Evolutionary conservation across 1,140 invertebrate species (phyloP).

Genomic region (Neotoxoptera formosana): DNA sequence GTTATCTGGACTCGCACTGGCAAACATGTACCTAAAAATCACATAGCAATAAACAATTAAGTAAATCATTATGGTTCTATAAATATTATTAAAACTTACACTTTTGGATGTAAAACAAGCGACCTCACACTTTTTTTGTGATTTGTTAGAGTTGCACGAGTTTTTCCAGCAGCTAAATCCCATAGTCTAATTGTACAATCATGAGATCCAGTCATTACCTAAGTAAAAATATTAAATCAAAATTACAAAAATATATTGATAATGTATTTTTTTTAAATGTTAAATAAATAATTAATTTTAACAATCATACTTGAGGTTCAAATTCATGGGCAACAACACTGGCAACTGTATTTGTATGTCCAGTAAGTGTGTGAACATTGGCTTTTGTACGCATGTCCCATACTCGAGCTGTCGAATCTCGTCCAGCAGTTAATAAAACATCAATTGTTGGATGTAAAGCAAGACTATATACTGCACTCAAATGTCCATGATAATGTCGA

Average conservation of each 20-base stretch:
- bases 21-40: constrained; percentile 86
- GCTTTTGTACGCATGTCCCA: constrained; percentile 99
- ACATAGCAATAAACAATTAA: constrained; percentile 52
- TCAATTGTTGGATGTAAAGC: constrained; percentile 96
- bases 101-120: constrained; percentile 87
- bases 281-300: constrained; percentile 13
- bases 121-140: constrained; percentile 98
- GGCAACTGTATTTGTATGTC: constrained; percentile 97
- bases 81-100: constrained; percentile 67
- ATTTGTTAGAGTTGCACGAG: constrained; percentile 94
- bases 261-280: background rate
- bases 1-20: constrained; percentile 97
- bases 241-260: background rate
- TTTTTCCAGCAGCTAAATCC: constrained; percentile 97
- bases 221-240: constrained; percentile 46
- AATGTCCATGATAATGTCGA: constrained; percentile 97
- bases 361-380: constrained; percentile 95
- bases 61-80: background rate
- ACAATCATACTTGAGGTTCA: constrained; percentile 83
- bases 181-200: constrained; percentile 91
- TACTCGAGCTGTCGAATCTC: constrained; percentile 94
- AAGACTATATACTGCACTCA: constrained; percentile 95
- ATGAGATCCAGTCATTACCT: constrained; percentile 82
- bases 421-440: constrained; percentile 90
- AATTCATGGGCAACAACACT: constrained; percentile 89